Conservation (phyloP, 2,888 invertebrate genomes). For the Amphipyra berbera region DNA sequence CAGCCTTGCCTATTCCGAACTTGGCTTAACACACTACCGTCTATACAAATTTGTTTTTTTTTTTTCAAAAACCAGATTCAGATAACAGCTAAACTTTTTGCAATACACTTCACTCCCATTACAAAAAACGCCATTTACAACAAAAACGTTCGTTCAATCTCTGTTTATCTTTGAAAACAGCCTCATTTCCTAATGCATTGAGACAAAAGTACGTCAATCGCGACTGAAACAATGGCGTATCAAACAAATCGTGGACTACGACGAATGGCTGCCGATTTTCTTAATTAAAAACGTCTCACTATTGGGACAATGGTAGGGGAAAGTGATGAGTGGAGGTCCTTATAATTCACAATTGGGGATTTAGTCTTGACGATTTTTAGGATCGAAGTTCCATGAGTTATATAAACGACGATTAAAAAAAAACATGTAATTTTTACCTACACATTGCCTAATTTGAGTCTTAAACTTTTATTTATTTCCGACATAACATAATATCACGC, state of each 20-base stretch:
- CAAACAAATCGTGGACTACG: slow-evolving; percentile 80
- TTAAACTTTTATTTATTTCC: no score
- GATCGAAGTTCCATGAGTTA: background rate
- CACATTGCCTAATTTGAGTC: no score
- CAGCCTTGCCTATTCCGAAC: no score
- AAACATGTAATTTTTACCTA: no score
- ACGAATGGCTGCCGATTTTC: slow-evolving; percentile 79
- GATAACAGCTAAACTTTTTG: background rate
- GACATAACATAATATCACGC: no score
- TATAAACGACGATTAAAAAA: no score
- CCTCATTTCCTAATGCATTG: slow-evolving; percentile 79
- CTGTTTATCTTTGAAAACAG: slow-evolving; percentile 32
- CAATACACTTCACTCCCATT: slow-evolving; percentile 10
- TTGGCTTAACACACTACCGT: no score
- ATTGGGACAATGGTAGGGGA: slow-evolving; percentile 71
- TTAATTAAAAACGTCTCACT: slow-evolving; percentile 87
- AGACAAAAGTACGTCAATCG: slow-evolving; percentile 73
- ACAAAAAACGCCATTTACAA: slow-evolving; percentile 32
- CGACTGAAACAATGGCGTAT: slow-evolving; percentile 74
- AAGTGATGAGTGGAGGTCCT: slow-evolving; percentile 33
- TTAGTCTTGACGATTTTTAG: slow-evolving; percentile 7
- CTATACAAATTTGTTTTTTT: no score
- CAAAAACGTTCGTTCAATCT: slow-evolving; percentile 40
- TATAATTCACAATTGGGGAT: slow-evolving; percentile 25
- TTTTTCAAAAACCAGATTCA: background rate